phyloP scores from a whole-genome alignment of 2,888 invertebrate species.

The Proisotoma minuta region DNA sequence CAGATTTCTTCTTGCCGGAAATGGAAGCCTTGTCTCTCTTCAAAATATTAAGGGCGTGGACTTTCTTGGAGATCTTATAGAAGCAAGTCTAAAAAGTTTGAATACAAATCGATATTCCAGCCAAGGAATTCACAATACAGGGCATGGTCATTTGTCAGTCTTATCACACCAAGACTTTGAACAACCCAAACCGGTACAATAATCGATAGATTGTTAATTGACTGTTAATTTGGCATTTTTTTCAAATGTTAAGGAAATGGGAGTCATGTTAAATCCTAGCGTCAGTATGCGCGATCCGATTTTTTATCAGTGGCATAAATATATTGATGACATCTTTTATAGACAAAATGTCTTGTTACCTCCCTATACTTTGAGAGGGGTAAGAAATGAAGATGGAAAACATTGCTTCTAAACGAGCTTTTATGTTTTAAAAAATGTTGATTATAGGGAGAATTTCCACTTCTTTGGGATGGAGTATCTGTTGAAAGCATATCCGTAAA shows the following conservation, averaged over 20 bases:
- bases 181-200: too few relatives aligned
- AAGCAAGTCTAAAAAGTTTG: not conserved
- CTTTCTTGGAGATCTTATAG: slow-evolving; percentile 8
- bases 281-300: slow-evolving; percentile 81
- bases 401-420: not conserved
- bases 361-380: slow-evolving; percentile 49
- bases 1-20: too few relatives aligned
- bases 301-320: slow-evolving; percentile 80
- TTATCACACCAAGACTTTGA: too few relatives aligned
- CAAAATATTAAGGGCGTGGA: slow-evolving; percentile 4
- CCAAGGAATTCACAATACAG: not conserved
- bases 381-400: too few relatives aligned
- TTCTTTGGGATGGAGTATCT: slow-evolving; percentile 3
- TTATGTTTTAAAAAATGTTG: not conserved
- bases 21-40: not conserved
- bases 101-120: slow-evolving; percentile 4
- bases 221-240: too few relatives aligned
- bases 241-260: too few relatives aligned
- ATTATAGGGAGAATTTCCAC: slow-evolving; percentile 2
- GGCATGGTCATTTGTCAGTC: not conserved
- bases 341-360: slow-evolving; percentile 66
- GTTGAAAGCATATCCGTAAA: slow-evolving; percentile 2
- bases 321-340: slow-evolving; percentile 71
- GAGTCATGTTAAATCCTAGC: slow-evolving; percentile 56
- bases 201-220: too few relatives aligned